Percentiles rank a stretch among this genome's conserved stretches.
Conservation (phyloP, 92 coral and sea anemone species). For the Umimayanthus chanpuru region DNA sequence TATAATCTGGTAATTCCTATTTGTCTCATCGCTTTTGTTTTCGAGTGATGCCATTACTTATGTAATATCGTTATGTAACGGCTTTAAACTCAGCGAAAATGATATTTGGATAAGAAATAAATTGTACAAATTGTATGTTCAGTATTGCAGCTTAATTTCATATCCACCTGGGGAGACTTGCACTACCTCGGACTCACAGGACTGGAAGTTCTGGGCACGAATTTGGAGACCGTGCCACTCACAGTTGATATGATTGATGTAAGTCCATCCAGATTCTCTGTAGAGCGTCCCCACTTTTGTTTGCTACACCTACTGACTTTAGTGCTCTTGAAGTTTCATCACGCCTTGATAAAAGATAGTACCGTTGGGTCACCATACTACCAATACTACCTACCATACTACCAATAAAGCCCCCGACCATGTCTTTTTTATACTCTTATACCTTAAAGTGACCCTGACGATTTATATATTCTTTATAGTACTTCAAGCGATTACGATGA, state of each 20-base stretch:
- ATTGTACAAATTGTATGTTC: background rate
- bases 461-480: too few species aligned
- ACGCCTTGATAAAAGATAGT: background rate
- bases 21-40: background rate
- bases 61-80: background rate
- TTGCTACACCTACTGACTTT: background rate
- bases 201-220: constrained; percentile 71
- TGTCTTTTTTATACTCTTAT: too few species aligned
- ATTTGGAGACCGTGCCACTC: constrained; percentile 67
- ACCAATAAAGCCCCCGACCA: too few species aligned
- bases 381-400: too few species aligned
- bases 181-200: constrained; percentile 94
- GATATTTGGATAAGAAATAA: background rate
- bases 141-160: constrained; percentile 86
- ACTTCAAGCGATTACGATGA: too few species aligned
- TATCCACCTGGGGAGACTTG: constrained; percentile 94
- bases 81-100: background rate
- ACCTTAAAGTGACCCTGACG: too few species aligned
- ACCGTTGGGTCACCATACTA: background rate
- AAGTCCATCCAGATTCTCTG: background rate
- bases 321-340: background rate
- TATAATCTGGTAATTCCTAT: too few species aligned
- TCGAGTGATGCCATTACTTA: too few species aligned
- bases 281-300: background rate
- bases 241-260: constrained; percentile 81